Conservation (phyloP, 2,888 invertebrate genomes). For the Yponomeuta plumbellus region DNA sequence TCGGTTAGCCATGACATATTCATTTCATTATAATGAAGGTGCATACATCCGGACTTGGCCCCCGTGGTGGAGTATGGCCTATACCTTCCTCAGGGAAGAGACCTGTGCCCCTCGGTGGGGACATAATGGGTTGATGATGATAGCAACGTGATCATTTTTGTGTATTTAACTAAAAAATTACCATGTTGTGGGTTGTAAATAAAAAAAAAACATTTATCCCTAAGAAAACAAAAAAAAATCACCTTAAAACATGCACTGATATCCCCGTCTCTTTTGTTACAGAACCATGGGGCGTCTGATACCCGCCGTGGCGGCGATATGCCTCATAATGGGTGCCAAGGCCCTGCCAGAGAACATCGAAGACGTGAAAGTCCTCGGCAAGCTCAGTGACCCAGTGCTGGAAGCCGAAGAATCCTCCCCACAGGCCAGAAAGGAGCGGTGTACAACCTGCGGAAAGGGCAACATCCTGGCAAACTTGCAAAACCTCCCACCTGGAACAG, state of each 20-base stretch:
- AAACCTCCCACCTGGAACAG: slow-evolving; percentile 48
- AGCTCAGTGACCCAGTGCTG: slow-evolving; percentile 43
- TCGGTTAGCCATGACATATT: not conserved
- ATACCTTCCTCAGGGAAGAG: no score
- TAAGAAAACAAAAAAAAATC: no score
- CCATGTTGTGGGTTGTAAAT: no score
- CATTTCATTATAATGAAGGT: no score
- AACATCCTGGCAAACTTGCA: slow-evolving; percentile 49
- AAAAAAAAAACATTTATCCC: not conserved
- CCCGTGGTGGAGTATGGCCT: no score
- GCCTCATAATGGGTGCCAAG: slow-evolving; percentile 46
- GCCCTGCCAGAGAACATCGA: slow-evolving; percentile 57
- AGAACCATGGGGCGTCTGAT: slow-evolving; percentile 71
- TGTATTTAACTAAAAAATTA: no score
- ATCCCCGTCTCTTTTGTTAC: slow-evolving; percentile 42
- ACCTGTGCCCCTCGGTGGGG: no score
- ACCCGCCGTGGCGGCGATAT: slow-evolving; percentile 55
- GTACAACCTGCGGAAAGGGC: slow-evolving; percentile 45
- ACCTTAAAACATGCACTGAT: not conserved
- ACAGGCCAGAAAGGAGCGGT: slow-evolving; percentile 51
- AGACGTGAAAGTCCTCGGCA: slow-evolving; percentile 50
- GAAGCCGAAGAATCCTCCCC: slow-evolving; percentile 53
- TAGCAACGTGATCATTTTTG: no score
- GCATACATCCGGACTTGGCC: no score
- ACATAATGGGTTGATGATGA: no score